phyloP scores from a whole-genome alignment of 2,113 vertebrate genomes.

The Pundamilia nyererei region DNA sequence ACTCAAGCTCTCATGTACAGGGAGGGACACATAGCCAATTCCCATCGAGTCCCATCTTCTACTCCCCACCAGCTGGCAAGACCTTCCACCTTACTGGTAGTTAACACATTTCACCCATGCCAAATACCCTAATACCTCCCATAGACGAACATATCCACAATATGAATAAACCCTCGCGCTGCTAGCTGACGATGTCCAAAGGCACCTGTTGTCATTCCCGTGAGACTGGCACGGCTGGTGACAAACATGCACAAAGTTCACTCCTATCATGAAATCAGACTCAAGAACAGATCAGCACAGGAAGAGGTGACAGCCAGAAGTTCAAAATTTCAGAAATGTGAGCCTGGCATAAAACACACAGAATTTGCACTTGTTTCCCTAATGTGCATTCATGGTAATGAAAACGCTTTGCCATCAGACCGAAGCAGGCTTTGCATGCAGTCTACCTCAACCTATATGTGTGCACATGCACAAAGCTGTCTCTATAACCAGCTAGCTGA shows the following conservation, averaged over 20 bases:
- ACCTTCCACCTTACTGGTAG: conserved; percentile 25
- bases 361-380: background rate
- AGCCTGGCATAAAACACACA: background rate
- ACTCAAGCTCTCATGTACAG: conserved; percentile 45
- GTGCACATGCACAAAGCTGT: background rate
- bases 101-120: conserved; percentile 32
- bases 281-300: background rate
- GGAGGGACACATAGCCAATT: conserved; percentile 27
- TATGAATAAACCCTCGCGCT: background rate
- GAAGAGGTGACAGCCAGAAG: background rate
- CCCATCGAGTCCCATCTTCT: conserved; percentile 20
- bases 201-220: conserved; percentile 37
- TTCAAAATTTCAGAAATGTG: background rate
- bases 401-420: background rate
- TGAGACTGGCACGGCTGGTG: background rate
- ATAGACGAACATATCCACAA: background rate
- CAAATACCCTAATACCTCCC: background rate
- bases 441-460: background rate
- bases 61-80: conserved; percentile 23
- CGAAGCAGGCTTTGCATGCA: background rate
- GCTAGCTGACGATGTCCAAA: background rate
- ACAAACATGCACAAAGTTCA: background rate
- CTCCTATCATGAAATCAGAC: background rate
- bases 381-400: background rate
- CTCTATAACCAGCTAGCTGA: background rate